Percentiles rank a stretch among this genome's conserved stretches.
Conservation (phyloP, 2,888 invertebrate genomes). For the Seira musarum region DNA sequence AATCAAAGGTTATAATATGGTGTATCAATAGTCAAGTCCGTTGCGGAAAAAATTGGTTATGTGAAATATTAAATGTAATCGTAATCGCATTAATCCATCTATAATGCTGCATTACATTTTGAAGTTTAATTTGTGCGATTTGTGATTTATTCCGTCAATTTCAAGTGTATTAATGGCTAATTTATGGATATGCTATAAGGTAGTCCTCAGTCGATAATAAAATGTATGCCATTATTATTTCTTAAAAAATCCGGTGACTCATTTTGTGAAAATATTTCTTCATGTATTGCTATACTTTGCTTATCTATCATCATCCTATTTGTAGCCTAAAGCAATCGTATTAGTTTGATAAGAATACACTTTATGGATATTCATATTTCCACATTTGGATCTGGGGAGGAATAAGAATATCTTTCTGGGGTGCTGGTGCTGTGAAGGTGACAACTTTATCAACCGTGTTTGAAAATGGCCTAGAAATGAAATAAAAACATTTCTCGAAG, state of each 20-base stretch:
- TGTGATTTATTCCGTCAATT: neutral
- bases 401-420: neutral
- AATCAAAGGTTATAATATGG: slow-evolving; percentile 24
- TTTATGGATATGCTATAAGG: neutral
- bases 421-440: neutral
- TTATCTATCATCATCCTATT: neutral
- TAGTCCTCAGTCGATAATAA: neutral
- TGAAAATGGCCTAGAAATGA: neutral
- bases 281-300: neutral
- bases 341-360: neutral
- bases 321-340: neutral
- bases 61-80: neutral
- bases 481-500: neutral
- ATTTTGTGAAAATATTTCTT: neutral
- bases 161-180: neutral
- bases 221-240: neutral
- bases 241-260: neutral
- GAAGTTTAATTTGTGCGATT: neutral
- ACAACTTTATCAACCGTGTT: neutral
- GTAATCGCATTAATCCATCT: neutral
- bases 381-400: neutral
- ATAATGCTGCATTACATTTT: neutral
- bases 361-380: neutral
- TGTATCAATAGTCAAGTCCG: neutral
- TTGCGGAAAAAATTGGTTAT: neutral